Percentiles rank a stretch among this genome's conserved stretches.
phyloP scores from a whole-genome alignment of 2,888 invertebrate genomes.

The Bugulina stolonifera region DNA sequence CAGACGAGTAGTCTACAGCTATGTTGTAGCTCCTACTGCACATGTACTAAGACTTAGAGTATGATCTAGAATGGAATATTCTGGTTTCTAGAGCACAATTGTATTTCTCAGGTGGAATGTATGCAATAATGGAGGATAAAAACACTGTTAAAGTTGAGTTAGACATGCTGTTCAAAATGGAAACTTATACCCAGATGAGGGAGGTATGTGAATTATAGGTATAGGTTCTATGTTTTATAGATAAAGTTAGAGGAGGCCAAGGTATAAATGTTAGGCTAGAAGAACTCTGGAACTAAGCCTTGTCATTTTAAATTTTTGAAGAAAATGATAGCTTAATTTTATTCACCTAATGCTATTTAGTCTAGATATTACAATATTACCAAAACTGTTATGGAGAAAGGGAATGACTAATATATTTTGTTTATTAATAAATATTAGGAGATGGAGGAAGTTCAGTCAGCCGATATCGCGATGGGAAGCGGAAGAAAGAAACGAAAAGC shows the following conservation, averaged over 20 bases:
- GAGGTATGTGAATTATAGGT: no score
- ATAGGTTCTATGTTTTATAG: no score
- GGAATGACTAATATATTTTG: not conserved
- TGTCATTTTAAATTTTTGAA: no score
- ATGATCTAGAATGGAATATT: no score
- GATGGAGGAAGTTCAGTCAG: not conserved
- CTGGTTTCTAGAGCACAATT: no score
- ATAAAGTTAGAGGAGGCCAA: no score
- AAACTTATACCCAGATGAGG: slow-evolving; percentile 28
- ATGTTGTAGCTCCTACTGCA: no score
- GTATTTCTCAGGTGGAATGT: slow-evolving; percentile 29
- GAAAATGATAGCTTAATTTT: not conserved
- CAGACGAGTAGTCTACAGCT: no score
- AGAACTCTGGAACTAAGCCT: no score
- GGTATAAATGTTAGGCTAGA: no score
- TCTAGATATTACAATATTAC: no score
- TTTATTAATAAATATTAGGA: not conserved
- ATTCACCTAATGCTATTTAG: not conserved
- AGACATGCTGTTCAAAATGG: slow-evolving; percentile 33
- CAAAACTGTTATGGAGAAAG: not conserved
- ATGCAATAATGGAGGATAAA: slow-evolving; percentile 28
- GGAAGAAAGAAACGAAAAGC: slow-evolving; percentile 9
- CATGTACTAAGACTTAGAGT: no score
- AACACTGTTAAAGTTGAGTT: slow-evolving; percentile 32
- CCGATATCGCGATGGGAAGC: not conserved